Evolutionary conservation across 2,797 vertebrate species (phyloP), one percentile per base, ranked within the genome.

Genomic region (Rhinophrynus dorsalis): DNA sequence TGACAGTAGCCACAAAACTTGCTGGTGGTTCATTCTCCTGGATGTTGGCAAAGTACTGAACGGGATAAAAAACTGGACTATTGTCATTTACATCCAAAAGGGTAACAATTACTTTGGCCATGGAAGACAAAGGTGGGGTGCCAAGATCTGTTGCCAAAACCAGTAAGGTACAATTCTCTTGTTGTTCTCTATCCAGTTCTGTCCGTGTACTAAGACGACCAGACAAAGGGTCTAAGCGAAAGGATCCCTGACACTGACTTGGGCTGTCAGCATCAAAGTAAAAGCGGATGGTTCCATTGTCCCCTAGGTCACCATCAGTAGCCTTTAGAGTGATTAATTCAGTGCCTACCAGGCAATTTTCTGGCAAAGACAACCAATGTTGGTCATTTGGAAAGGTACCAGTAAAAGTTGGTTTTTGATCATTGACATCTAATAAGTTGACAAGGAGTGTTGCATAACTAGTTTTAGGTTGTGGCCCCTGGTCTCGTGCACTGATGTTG

Each of bases 401-500:
- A 2, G 87, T 84, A 11, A 99, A 99, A 0, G 80, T 82, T 35
- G 97, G 97, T 57, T 91, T 92, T 72, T 96, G 94, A 67, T 99
- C 97, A 1, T 99, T 99, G 58, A 99, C 94, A 5, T 99, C 97
- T 23, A 94, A 85, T 54, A 99, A 84, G 62, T 88, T 94, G 38
- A 99, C 94, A n/a, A 95, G 82, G 12, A 99, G 84, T 74, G 93
- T 94, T 0, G 97, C 94, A 0, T 95, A 98, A 10, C 97, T 97
- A 32, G 97, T 88, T 69, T 92, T 95, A 70, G 97, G 97, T 83
- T 98, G 97, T 61, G 96, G 90, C 0, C 97, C 97, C 82, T 97
- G 96, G 86, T 99, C 97, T 51, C 94, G 93, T 76, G 97, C 97
- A 61, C 96, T 99, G 76, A 99, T 87, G 76, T 99, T 99, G 45